These are phyloP conservation scores for Dynastes maya DNA, from an alignment of 2,888 invertebrate genomes.

Conservation along the genomic window DNA sequence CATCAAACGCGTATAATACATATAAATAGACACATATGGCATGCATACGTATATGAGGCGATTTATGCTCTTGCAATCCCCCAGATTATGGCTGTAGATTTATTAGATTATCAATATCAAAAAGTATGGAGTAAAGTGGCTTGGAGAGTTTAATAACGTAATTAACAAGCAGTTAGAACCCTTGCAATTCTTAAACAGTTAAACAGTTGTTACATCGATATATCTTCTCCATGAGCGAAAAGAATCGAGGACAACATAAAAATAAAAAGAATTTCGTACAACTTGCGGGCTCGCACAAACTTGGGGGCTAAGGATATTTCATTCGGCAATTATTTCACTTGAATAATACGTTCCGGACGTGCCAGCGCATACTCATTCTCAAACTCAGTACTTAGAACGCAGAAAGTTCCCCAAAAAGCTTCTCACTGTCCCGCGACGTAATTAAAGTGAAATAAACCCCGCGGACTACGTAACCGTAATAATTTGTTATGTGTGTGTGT, in stretches of 20 bases:
- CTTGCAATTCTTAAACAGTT: too few relatives aligned
- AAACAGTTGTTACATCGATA: too few relatives aligned
- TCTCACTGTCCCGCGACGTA: neutral
- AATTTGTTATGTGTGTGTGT: constrained; percentile 31
- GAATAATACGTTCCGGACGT: constrained; percentile 3
- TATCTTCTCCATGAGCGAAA: too few relatives aligned
- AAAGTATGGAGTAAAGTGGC: too few relatives aligned
- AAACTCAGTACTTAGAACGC: neutral
- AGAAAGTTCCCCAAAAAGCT: neutral
- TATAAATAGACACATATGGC: neutral
- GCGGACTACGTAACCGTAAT: constrained; percentile 33
- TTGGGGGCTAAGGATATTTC: neutral
- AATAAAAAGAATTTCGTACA: too few relatives aligned
- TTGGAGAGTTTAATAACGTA: too few relatives aligned
- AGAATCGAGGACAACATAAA: too few relatives aligned
- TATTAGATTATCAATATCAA: too few relatives aligned
- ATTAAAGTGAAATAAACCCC: constrained; percentile 29
- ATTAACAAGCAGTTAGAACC: too few relatives aligned
- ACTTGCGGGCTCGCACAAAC: too few relatives aligned
- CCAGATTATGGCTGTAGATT: too few relatives aligned
- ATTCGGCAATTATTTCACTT: constrained; percentile 10
- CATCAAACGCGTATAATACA: neutral
- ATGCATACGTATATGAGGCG: neutral
- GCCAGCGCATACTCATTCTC: constrained; percentile 1
- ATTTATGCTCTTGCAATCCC: too few relatives aligned